Evolutionary conservation across 2,797 vertebrate genomes (phyloP).

Genomic region (Masticophis lateralis): DNA sequence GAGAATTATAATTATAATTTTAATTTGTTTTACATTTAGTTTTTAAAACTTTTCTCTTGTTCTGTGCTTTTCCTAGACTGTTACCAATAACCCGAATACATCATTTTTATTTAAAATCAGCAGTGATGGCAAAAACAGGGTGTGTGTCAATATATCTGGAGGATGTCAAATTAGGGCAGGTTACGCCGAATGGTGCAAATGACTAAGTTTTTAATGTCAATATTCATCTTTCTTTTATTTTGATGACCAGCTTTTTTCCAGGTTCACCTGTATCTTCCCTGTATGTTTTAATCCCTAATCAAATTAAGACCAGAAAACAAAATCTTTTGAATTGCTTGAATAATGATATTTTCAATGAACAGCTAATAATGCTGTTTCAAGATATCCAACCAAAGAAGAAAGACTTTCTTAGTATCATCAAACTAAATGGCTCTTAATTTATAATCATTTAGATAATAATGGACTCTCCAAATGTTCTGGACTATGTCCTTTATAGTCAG

Average conservation of each 20-base stretch:
- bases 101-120: not conserved
- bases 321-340: conserved; percentile 56
- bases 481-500: not conserved
- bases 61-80: too few species aligned
- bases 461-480: not conserved
- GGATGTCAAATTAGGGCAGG: too few species aligned
- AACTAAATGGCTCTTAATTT: not conserved
- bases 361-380: not conserved
- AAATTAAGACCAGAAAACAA: conserved; percentile 50
- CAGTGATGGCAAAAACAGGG: too few species aligned
- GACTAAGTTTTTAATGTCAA: not conserved
- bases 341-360: conserved; percentile 63
- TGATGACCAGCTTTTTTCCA: conserved; percentile 56
- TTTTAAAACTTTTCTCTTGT: too few species aligned
- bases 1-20: too few species aligned
- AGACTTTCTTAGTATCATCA: not conserved
- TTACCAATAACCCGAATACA: too few species aligned
- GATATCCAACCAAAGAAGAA: not conserved
- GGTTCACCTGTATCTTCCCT: conserved; percentile 55
- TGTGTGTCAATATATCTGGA: too few species aligned
- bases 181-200: not conserved
- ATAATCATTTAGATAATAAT: not conserved
- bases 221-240: conserved; percentile 34
- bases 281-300: conserved; percentile 59
- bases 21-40: too few species aligned